These are phyloP conservation scores for Holcopasites calliopsidis DNA, from an alignment of 1,140 invertebrate genomes.

Conservation along the genomic window DNA sequence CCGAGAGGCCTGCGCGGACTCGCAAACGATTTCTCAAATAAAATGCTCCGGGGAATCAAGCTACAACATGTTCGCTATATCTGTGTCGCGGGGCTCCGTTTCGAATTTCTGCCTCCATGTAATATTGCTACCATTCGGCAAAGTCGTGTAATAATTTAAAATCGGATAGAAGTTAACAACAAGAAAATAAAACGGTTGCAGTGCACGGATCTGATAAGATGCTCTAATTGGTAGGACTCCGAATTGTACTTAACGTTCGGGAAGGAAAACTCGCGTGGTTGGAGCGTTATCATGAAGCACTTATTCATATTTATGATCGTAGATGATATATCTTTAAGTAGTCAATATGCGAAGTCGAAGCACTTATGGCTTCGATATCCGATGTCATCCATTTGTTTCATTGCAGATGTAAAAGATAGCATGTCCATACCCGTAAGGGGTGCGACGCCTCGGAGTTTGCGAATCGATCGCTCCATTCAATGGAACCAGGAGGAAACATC, in stretches of 20 bases:
- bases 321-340: too few relatives aligned
- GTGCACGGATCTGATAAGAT: background rate
- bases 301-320: background rate
- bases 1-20: slow-evolving; percentile 15
- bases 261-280: background rate
- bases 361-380: background rate
- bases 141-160: background rate
- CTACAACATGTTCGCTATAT: background rate
- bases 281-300: background rate
- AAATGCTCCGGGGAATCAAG: background rate
- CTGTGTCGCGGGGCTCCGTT: background rate
- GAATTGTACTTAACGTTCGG: background rate
- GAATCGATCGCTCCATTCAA: slow-evolving; percentile 16
- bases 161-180: background rate
- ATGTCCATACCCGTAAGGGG: slow-evolving; percentile 1
- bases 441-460: background rate
- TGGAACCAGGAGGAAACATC: background rate
- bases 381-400: background rate
- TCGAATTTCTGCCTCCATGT: background rate
- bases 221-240: background rate
- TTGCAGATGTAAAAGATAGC: background rate
- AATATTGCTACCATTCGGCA: background rate
- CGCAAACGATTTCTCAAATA: slow-evolving; percentile 17
- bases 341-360: background rate
- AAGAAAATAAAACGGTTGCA: background rate